Percentiles rank a stretch among this genome's conserved stretches.
phyloP scores from a whole-genome alignment of 2,113 vertebrate genomes.

The Notarius lentiginosus region DNA sequence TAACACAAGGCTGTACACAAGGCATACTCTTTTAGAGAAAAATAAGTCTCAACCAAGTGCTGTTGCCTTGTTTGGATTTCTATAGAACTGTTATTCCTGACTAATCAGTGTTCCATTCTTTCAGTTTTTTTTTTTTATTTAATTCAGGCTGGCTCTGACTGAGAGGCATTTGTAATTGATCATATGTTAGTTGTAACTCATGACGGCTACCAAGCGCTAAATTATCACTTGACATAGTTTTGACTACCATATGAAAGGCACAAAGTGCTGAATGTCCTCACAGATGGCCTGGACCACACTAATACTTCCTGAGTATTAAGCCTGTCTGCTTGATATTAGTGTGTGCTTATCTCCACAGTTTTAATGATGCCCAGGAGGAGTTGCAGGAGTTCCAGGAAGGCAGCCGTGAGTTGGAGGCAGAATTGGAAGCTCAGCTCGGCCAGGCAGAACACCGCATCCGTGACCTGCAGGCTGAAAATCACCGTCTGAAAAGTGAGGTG shows the following conservation, averaged over 20 bases:
- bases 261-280: neutral
- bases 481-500: constrained; percentile 90
- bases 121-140: neutral
- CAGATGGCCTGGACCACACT: constrained; percentile 9
- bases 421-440: constrained; percentile 91
- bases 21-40: constrained; percentile 41
- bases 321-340: constrained; percentile 16
- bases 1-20: neutral
- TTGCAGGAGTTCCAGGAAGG: constrained; percentile 98
- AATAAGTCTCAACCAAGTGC: constrained; percentile 39
- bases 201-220: constrained; percentile 1
- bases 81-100: constrained; percentile 1
- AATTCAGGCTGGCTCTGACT: constrained; percentile 13
- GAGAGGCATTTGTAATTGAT: constrained; percentile 14
- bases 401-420: constrained; percentile 94
- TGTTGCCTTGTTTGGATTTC: constrained; percentile 38
- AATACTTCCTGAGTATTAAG: neutral
- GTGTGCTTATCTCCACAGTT: constrained; percentile 69
- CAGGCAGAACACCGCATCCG: constrained; percentile 93
- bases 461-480: constrained; percentile 93
- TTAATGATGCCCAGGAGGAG: constrained; percentile 93
- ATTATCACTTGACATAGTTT: neutral
- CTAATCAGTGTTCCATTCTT: constrained; percentile 29
- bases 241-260: neutral
- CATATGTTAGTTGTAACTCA: constrained; percentile 7